Evolutionary conservation across 2,113 vertebrate species (phyloP), one percentile per base, ranked within the genome.

Genomic region (Atractosteus spatula): DNA sequence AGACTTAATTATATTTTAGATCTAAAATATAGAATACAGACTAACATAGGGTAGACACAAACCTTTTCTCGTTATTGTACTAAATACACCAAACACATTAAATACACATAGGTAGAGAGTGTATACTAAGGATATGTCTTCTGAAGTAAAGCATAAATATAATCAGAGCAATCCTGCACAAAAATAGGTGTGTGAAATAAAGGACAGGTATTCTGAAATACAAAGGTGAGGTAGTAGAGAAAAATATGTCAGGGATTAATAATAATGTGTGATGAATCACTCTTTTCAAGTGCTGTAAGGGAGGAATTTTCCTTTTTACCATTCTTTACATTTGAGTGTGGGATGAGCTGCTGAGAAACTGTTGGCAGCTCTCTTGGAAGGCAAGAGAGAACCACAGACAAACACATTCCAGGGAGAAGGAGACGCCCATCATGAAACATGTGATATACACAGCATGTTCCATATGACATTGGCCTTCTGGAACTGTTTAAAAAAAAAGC

Each of bases 221-320:
- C 80, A 76, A 66, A 68, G 74, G 71, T 82, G 78, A 81, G 73
- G 78, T 84, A 81, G 82, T 81, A 57, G 47, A 59, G 78, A 84
- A 84, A 75, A 78, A 81, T 80, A 63, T 11, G 41, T 78, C 71
- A 76, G 56, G 75, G 68, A 75, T 82, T 29, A 75, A 81, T 71
- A 82, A 82, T 73, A 83, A 83, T 77, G 81, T 66, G 78, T 71
- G 71, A 77, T 79, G 84, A 81, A 82, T 80, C 78, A 80, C 73
- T 77, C 73, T 75, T 76, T 81, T 82, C 76, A 84, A 77, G 80
- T 73, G 76, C 82, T 74, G 81, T 87, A 85, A 82, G 78, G 78
- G 80, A 81, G 76, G 75, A 78, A 84, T 82, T 77, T 83, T 59
- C 77, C 68, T 79, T 70, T 83, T 73, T 76, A 69, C 71, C 68